Evolutionary conservation across 2,797 vertebrate genomes (phyloP).

Genomic region (Microchirus variegatus): DNA sequence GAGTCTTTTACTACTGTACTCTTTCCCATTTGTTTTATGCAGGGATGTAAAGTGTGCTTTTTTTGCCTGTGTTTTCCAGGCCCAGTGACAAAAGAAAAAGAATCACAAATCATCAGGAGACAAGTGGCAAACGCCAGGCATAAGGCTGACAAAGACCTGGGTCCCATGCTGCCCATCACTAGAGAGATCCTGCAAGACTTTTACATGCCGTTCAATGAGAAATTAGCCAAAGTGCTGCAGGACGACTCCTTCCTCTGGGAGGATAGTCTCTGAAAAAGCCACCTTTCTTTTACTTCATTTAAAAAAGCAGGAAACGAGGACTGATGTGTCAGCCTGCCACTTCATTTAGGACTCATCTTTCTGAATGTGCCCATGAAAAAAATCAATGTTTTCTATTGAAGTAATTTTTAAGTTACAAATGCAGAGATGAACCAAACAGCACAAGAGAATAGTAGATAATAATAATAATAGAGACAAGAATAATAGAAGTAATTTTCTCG

Average conservation of each 20-base stretch:
- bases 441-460: too few relatives aligned
- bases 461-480: too few relatives aligned
- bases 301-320: constrained; percentile 10
- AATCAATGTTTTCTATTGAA: constrained; percentile 68
- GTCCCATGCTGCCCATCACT: constrained; percentile 91
- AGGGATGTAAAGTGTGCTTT: constrained; percentile 4
- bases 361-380: too few relatives aligned
- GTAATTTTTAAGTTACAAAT: constrained; percentile 80
- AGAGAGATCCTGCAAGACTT: constrained; percentile 88
- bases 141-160: constrained; percentile 90
- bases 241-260: constrained; percentile 92
- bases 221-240: constrained; percentile 87
- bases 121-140: constrained; percentile 92
- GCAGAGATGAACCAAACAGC: constrained; percentile 69
- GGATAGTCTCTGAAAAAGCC: constrained; percentile 58
- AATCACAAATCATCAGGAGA: constrained; percentile 89
- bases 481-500: too few relatives aligned
- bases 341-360: too few relatives aligned
- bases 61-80: constrained; percentile 76
- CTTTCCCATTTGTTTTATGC: too few relatives aligned
- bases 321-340: constrained; percentile 48
- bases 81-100: constrained; percentile 86
- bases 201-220: constrained; percentile 91
- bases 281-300: constrained; percentile 8
- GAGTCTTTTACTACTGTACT: constrained; percentile 4